These are phyloP conservation scores for Drosophila ambigua DNA, from an alignment of 1,140 invertebrate species.

Conservation along the genomic window DNA sequence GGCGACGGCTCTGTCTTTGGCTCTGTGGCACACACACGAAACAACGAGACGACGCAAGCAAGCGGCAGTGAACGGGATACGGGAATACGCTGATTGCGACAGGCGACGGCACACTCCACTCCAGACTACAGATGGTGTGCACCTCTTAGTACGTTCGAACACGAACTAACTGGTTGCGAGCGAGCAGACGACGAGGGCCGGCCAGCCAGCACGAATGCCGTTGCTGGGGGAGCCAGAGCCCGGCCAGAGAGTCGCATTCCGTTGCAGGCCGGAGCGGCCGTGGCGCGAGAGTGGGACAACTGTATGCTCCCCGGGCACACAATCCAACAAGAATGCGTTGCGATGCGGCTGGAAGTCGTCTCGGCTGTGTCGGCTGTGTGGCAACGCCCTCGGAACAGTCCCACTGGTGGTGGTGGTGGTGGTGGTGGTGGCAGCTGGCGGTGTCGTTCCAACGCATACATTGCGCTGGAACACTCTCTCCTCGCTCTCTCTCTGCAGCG, in stretches of 20 bases:
- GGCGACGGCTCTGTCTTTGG: slow-evolving; percentile 9
- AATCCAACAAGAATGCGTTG: slow-evolving; percentile 50
- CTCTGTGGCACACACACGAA: slow-evolving; percentile 20
- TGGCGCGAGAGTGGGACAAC: slow-evolving; percentile 53
- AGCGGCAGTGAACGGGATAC: slow-evolving; percentile 24
- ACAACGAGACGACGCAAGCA: slow-evolving; percentile 16
- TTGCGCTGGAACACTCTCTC: background rate
- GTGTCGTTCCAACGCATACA: slow-evolving; percentile 38
- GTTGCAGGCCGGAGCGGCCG: slow-evolving; percentile 51
- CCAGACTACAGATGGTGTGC: slow-evolving; percentile 70
- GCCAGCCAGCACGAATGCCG: slow-evolving; percentile 58
- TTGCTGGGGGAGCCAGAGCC: slow-evolving; percentile 43
- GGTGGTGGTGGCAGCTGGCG: slow-evolving; percentile 22
- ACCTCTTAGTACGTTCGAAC: slow-evolving; percentile 74
- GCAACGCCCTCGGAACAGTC: slow-evolving; percentile 48
- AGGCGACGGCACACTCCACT: slow-evolving; percentile 28
- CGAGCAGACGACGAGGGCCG: slow-evolving; percentile 39
- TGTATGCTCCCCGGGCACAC: slow-evolving; percentile 16
- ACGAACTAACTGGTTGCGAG: slow-evolving; percentile 78
- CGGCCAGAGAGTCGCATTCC: slow-evolving; percentile 51
- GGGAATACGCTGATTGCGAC: slow-evolving; percentile 23
- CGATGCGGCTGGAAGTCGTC: slow-evolving; percentile 24
- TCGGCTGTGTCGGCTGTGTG: slow-evolving; percentile 15
- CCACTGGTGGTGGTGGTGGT: slow-evolving; percentile 31
- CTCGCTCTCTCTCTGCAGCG: slow-evolving; percentile 10